Percentiles rank a stretch among this genome's conserved stretches.
phyloP scores from a whole-genome alignment of 2,797 vertebrate genomes.

The Myioborus miniatus region DNA sequence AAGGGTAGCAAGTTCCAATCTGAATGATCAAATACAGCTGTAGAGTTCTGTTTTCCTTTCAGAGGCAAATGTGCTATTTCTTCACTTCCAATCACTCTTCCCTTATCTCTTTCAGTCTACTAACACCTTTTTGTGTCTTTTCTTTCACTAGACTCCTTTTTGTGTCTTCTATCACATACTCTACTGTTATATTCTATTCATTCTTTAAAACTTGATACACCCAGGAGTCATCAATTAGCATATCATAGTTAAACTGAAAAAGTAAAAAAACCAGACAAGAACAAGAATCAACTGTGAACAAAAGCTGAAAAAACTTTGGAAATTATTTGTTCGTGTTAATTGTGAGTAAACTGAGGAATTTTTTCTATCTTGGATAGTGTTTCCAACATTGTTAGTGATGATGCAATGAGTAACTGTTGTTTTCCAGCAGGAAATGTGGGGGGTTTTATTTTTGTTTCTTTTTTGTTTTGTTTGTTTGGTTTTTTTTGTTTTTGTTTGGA shows the following conservation, averaged over 20 bases:
- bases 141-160: not conserved
- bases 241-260: not conserved
- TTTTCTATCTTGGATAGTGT: not conserved
- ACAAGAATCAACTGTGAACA: not conserved
- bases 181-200: not conserved
- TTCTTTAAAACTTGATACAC: not conserved
- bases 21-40: not conserved
- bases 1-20: not conserved
- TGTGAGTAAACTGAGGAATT: not conserved
- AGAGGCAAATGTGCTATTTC: not conserved
- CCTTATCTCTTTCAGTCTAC: not conserved
- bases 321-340: not conserved
- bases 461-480: not conserved
- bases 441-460: rapidly evolving
- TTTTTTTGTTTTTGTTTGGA: not conserved
- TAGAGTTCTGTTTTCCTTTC: not conserved
- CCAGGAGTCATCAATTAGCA: not conserved
- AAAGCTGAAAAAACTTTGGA: not conserved
- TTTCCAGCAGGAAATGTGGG: not conserved
- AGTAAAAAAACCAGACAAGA: not conserved
- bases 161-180: not conserved
- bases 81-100: not conserved
- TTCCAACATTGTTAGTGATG: not conserved
- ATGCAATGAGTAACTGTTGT: not conserved
- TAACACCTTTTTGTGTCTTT: not conserved